phyloP scores from a whole-genome alignment of 2,797 vertebrate genomes.

The Lemur catta region DNA sequence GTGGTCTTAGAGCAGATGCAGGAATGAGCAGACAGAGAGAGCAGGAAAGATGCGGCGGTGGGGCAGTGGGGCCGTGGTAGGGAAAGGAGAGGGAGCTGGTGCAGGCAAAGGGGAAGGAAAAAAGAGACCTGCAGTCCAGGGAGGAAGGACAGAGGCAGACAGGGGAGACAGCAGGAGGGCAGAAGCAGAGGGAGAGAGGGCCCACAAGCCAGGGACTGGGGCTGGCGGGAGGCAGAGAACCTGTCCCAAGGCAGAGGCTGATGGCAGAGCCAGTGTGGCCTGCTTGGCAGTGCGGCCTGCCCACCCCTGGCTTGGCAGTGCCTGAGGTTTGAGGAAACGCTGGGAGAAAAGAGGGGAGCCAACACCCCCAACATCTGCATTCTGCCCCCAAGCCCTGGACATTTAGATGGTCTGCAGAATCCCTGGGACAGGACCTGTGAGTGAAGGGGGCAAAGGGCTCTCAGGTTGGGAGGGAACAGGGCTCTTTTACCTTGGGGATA shows the following conservation, averaged over 20 bases:
- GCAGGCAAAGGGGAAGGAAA: not conserved
- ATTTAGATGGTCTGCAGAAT: not conserved
- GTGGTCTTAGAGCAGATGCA: not conserved
- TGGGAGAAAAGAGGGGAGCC: conserved; percentile 19
- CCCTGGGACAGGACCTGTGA: not conserved
- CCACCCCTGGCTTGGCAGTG: fast-evolving
- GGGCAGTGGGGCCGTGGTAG: not conserved
- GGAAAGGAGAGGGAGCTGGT: not conserved
- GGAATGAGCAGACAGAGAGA: not conserved
- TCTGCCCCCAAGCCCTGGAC: not conserved
- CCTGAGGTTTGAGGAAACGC: not conserved
- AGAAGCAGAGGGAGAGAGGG: not conserved
- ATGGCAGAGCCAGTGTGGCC: fast-evolving
- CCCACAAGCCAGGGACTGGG: too few species aligned
- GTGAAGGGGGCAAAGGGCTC: not conserved
- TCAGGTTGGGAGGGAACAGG: not conserved
- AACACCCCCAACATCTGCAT: not conserved
- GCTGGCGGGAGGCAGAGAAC: not conserved
- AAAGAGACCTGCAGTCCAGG: not conserved
- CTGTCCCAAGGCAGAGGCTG: not conserved
- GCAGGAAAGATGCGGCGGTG: not conserved
- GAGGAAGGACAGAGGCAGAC: not conserved
- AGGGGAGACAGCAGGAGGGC: fast-evolving
- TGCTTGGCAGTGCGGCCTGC: not conserved
- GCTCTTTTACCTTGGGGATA: not conserved